Conservation (phyloP, 1,140 invertebrate species). For the Oreohelix idahoensis region DNA sequence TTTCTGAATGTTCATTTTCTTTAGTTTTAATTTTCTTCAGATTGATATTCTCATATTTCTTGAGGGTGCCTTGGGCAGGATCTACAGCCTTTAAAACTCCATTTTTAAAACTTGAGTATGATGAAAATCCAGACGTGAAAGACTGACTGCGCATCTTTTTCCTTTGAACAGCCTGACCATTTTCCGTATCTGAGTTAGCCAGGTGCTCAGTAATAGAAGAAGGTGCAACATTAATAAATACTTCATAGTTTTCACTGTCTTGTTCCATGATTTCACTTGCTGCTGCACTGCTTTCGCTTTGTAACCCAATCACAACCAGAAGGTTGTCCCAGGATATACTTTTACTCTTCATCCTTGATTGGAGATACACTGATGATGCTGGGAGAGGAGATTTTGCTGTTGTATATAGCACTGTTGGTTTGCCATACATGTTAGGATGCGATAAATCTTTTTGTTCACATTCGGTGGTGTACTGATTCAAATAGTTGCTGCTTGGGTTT, state of each 20-base stretch:
- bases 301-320: conserved; percentile 8
- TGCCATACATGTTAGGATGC: too few species aligned
- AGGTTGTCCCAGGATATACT: conserved; percentile 23
- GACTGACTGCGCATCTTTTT: conserved; percentile 6
- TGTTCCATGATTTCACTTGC: not conserved
- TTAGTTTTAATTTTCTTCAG: not conserved
- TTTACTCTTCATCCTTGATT: not conserved
- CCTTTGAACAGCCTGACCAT: not conserved
- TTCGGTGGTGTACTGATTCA: too few species aligned
- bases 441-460: too few species aligned
- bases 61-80: not conserved
- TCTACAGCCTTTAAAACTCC: not conserved
- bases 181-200: not conserved
- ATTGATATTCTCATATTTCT: not conserved
- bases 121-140: conserved; percentile 4
- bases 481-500: too few species aligned
- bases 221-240: not conserved
- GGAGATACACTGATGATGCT: not conserved
- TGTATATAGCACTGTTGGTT: too few species aligned
- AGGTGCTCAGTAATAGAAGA: too few species aligned
- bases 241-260: not conserved
- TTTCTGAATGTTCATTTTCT: not conserved
- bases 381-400: too few species aligned
- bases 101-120: not conserved
- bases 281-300: not conserved